Conservation (phyloP, 2,888 invertebrate species). For the Drosophila basisetae region DNA sequence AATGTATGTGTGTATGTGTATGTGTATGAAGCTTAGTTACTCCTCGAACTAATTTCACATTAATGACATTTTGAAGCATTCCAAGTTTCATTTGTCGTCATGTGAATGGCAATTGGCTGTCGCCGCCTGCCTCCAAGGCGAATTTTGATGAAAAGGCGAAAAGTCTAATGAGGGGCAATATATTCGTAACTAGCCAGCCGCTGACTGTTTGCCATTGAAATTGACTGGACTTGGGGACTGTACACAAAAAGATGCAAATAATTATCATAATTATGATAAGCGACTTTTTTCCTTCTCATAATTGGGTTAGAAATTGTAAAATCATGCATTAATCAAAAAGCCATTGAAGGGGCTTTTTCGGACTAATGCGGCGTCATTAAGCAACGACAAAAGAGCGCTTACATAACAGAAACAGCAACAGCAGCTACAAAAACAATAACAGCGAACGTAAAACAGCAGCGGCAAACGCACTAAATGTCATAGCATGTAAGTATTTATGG, state of each 20-base stretch:
- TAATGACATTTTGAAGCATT: slow-evolving; percentile 14
- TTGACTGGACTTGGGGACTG: slow-evolving; percentile 48
- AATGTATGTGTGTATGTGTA: not conserved
- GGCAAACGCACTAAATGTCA: slow-evolving; percentile 36
- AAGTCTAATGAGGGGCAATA: slow-evolving; percentile 63
- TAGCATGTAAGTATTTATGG: not conserved
- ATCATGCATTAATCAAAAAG: slow-evolving; percentile 75
- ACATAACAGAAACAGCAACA: slow-evolving; percentile 60
- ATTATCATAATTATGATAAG: slow-evolving; percentile 59
- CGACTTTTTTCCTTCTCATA: slow-evolving; percentile 44
- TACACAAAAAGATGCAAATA: slow-evolving; percentile 63
- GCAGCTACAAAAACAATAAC: slow-evolving; percentile 24
- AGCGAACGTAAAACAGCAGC: slow-evolving; percentile 23
- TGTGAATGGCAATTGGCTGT: slow-evolving; percentile 41
- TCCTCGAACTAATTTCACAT: slow-evolving; percentile 1
- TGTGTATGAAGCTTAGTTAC: not conserved
- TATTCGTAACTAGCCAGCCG: slow-evolving; percentile 55
- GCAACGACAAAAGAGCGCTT: slow-evolving; percentile 46
- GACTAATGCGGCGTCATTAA: slow-evolving; percentile 67
- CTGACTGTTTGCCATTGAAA: slow-evolving; percentile 49
- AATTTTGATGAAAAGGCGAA: slow-evolving; percentile 11
- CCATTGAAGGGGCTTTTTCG: slow-evolving; percentile 66
- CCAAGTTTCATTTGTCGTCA: slow-evolving; percentile 31
- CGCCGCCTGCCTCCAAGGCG: slow-evolving; percentile 10
- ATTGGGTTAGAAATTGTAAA: slow-evolving; percentile 69